Conservation (phyloP, 2,797 vertebrate species). For the Erpetoichthys calabaricus region DNA sequence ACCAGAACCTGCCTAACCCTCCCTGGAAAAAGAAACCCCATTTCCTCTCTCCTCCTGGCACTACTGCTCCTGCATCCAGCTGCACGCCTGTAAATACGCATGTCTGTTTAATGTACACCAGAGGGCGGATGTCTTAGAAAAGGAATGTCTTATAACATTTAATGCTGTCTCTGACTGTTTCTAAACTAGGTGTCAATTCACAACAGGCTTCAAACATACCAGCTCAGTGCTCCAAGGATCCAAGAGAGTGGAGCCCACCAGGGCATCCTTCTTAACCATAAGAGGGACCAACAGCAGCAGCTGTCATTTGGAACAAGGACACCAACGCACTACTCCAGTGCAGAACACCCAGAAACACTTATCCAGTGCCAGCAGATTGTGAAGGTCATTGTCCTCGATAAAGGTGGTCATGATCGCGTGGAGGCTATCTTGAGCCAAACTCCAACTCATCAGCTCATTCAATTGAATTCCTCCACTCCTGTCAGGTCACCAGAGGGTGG, state of each 20-base stretch:
- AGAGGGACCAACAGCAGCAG: slow-evolving; percentile 44
- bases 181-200: slow-evolving; percentile 99
- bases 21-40: slow-evolving; percentile 22
- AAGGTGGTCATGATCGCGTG: slow-evolving; percentile 84
- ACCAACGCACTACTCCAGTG: slow-evolving; percentile 54
- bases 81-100: slow-evolving; percentile 17
- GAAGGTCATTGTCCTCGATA: slow-evolving; percentile 95
- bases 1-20: slow-evolving; percentile 37
- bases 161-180: slow-evolving; percentile 98
- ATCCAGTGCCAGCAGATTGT: slow-evolving; percentile 98
- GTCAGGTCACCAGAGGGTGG: slow-evolving; percentile 49
- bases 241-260: slow-evolving; percentile 63
- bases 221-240: slow-evolving; percentile 76
- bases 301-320: slow-evolving; percentile 46
- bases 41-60: slow-evolving; percentile 21
- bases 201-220: slow-evolving; percentile 99
- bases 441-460: slow-evolving; percentile 78
- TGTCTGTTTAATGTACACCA: slow-evolving; percentile 26
- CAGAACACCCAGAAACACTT: slow-evolving; percentile 75
- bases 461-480: slow-evolving; percentile 76
- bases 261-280: slow-evolving; percentile 67
- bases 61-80: slow-evolving; percentile 16
- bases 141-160: slow-evolving; percentile 95
- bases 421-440: slow-evolving; percentile 89
- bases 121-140: slow-evolving; percentile 51